Base-by-base conservation (phyloP, 2,113 vertebrate genomes). In the Rhegmatorhina hoffmannsi region DNA sequence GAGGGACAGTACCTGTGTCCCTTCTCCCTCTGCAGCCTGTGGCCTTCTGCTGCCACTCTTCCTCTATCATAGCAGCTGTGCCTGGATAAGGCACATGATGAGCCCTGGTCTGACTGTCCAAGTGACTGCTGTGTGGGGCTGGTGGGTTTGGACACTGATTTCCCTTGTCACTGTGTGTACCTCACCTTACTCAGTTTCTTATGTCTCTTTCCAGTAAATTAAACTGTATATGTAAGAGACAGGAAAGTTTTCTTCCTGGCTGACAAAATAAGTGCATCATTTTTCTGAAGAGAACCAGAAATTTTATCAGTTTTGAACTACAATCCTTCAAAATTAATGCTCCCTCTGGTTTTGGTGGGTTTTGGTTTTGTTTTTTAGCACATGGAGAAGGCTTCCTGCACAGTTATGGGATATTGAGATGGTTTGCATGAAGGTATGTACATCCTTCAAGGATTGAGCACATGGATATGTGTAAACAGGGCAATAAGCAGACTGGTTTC, bases 1-100 rank as follows among this genome's bases (percentile, higher is more conserved):
- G 2, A 4, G 58, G 44, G 40, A 2, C 36, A 20, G n/a, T 17
- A 9, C 23, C 0, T 0, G 4, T 49, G 58, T 34, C 62, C 16
- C 50, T 87, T 70, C 40, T 43, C 63, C 46, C n/a, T 36, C 4
- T 25, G 28, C 36, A 62, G 43, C 43, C 38, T 34, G 43, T 25
- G 16, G 7, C 28, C 43, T 31, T 63, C 47, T 59, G 52, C n/a
- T n/a, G n/a, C 29, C 21, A 2, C 50, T 15, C 3, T 26, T 1
- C 24, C 63, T 40, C 23, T 33, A 40, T 17, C 55, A 14, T 7
- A 15, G 29, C 3, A 7, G 33, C 58, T 50, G 15, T 67, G 60
- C 56, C 44, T 50, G 69, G 28, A 1, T 25, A 6, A 44, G 46
- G 63, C 10, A 24, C 1, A 0, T 6, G 7, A 36, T 24, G 40